phyloP scores from a whole-genome alignment of 2,888 invertebrate genomes.

The Ethmia dodecea region DNA sequence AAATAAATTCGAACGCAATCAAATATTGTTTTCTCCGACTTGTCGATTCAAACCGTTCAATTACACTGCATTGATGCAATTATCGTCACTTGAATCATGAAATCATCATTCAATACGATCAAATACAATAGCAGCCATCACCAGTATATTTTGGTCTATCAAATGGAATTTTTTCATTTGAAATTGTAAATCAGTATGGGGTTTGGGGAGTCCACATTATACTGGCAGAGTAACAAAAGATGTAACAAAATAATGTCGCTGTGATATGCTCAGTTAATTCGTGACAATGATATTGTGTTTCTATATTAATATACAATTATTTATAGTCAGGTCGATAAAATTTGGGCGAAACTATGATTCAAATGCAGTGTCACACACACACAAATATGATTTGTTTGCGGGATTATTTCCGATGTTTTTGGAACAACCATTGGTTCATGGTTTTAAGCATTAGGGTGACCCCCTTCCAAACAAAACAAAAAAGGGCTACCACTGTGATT shows the following conservation, averaged over 20 bases:
- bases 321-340: too few species aligned
- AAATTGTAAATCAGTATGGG: background rate
- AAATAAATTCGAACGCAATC: too few species aligned
- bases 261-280: conserved; percentile 29
- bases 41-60: conserved; percentile 14
- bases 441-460: too few species aligned
- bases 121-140: conserved; percentile 10
- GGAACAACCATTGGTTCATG: too few species aligned
- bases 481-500: too few species aligned
- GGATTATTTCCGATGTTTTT: too few species aligned
- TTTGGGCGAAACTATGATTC: too few species aligned
- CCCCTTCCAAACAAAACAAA: too few species aligned
- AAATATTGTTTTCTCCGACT: too few species aligned
- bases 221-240: conserved; percentile 21
- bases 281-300: conserved; percentile 21
- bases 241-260: conserved; percentile 23
- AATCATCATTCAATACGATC: conserved; percentile 22
- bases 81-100: conserved; percentile 17
- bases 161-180: background rate
- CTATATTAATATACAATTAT: too few species aligned
- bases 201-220: conserved; percentile 13
- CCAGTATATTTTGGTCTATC: conserved; percentile 5
- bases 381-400: too few species aligned
- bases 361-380: too few species aligned
- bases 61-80: conserved; percentile 21